Conservation (phyloP, 1,140 invertebrate species). For the Nephila pilipes region DNA sequence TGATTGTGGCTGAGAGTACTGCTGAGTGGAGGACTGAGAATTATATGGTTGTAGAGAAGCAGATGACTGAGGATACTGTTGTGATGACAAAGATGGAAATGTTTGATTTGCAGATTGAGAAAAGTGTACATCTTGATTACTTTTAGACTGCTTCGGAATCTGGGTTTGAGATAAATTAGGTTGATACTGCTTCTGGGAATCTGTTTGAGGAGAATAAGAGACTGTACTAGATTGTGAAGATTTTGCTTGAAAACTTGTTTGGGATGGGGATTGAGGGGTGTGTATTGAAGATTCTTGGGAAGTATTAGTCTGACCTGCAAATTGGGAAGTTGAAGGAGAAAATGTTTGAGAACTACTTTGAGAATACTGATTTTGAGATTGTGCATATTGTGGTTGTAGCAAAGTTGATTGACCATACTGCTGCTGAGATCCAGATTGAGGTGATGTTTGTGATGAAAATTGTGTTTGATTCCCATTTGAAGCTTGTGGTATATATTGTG, state of each 20-base stretch:
- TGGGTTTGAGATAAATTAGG: slow-evolving; percentile 38
- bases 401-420: slow-evolving; percentile 51
- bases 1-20: slow-evolving; percentile 53
- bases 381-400: slow-evolving; percentile 49
- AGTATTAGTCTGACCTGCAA: slow-evolving; percentile 24
- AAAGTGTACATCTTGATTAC: slow-evolving; percentile 48
- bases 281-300: background rate
- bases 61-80: slow-evolving; percentile 21
- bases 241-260: slow-evolving; percentile 12
- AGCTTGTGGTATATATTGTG: background rate
- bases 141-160: slow-evolving; percentile 46
- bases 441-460: slow-evolving; percentile 38
- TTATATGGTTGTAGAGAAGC: slow-evolving; percentile 35
- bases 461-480: slow-evolving; percentile 26
- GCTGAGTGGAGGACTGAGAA: slow-evolving; percentile 36
- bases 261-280: slow-evolving; percentile 15
- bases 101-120: slow-evolving; percentile 52
- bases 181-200: slow-evolving; percentile 42
- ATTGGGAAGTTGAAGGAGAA: slow-evolving; percentile 34
- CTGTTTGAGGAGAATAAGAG: slow-evolving; percentile 40
- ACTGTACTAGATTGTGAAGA: slow-evolving; percentile 26
- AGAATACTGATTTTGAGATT: slow-evolving; percentile 57
- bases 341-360: slow-evolving; percentile 15
- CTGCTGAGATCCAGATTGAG: slow-evolving; percentile 38
- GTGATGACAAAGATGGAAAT: background rate